Conservation (phyloP, 2,113 vertebrate genomes). For the Pavo muticus region DNA sequence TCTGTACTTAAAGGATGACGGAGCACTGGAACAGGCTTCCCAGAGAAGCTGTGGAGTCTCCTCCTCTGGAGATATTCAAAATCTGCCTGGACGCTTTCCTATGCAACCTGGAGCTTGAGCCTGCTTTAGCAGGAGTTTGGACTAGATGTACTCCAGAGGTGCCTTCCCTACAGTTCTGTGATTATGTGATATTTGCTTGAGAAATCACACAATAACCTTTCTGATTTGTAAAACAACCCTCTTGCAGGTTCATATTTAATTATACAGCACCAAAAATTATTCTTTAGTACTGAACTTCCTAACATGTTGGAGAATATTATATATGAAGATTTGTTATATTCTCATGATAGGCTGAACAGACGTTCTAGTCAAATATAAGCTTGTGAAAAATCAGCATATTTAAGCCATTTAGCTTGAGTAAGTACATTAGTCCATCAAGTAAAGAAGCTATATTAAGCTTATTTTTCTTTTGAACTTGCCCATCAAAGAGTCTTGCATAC, state of each 20-base stretch:
- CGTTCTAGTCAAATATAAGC: neutral
- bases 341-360: neutral
- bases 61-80: too few relatives aligned
- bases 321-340: neutral
- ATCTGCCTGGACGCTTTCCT: too few relatives aligned
- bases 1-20: too few relatives aligned
- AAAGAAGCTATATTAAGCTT: neutral
- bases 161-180: too few relatives aligned
- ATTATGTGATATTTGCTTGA: too few relatives aligned
- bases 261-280: neutral
- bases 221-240: neutral
- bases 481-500: neutral
- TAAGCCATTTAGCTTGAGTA: conserved; percentile 32
- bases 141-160: too few relatives aligned
- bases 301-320: neutral
- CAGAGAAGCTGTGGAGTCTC: too few relatives aligned
- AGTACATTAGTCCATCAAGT: neutral
- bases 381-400: conserved; percentile 23
- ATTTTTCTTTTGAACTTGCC: conserved; percentile 48
- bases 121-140: too few relatives aligned
- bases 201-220: neutral
- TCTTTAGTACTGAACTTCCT: neutral
- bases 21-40: too few relatives aligned
- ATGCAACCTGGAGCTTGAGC: too few relatives aligned
- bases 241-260: neutral